Conservation (phyloP, 2,888 invertebrate species). For the Byasa hedistus region DNA sequence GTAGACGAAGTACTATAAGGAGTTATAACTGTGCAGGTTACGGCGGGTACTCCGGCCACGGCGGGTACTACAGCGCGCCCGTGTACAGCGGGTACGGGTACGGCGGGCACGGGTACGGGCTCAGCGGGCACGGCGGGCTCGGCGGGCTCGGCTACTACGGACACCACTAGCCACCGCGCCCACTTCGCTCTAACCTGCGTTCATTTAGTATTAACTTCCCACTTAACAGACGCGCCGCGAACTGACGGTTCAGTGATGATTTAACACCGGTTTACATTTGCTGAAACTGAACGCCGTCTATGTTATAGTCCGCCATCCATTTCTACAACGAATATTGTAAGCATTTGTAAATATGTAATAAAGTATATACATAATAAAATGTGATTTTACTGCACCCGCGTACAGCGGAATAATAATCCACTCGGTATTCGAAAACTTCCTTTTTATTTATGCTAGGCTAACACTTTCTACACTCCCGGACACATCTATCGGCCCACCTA, state of each 20-base stretch:
- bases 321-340: slow-evolving; percentile 50
- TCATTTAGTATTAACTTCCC: slow-evolving; percentile 18
- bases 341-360: slow-evolving; percentile 58
- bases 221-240: too few species aligned
- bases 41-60: slow-evolving; percentile 34
- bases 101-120: slow-evolving; percentile 49
- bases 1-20: too few species aligned
- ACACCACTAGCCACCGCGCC: slow-evolving; percentile 47
- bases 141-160: slow-evolving; percentile 37
- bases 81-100: slow-evolving; percentile 38
- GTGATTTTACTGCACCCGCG: slow-evolving; percentile 1
- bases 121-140: slow-evolving; percentile 38
- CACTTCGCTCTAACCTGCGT: slow-evolving; percentile 25
- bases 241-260: too few species aligned
- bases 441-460: too few species aligned
- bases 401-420: not conserved
- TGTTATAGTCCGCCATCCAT: not conserved
- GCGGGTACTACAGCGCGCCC: slow-evolving; percentile 30
- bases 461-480: too few species aligned
- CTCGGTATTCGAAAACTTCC: not conserved
- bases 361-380: slow-evolving; percentile 33
- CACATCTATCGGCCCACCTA: too few species aligned
- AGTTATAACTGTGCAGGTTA: slow-evolving; percentile 31
- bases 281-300: not conserved
- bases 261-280: too few species aligned